Evolutionary conservation across 2,888 invertebrate genomes (phyloP), one percentile per base, ranked within the genome.

Genomic region (Spatulosminthurus flaviceps): DNA sequence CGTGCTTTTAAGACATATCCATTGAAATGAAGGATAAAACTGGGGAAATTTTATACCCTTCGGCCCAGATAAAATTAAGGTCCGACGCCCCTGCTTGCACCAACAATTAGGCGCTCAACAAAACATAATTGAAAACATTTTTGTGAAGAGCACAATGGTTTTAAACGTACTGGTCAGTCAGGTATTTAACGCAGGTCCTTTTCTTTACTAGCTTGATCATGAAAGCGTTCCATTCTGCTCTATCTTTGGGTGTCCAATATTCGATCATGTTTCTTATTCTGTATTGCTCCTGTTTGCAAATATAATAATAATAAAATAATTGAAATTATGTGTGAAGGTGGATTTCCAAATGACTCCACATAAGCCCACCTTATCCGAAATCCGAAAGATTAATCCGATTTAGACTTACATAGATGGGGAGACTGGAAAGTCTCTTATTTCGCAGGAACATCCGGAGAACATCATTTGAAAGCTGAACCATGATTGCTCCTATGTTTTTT

Each of bases 201-300:
- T 74, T 74, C n/a, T 81, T 82, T 0, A 76, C 80, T 16, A 84
- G 51, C 22, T 71, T 41, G 7, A 83, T 77, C 9, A 83, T 74
- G 72, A 81, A 81, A 34, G 83, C 81, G 5, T 83, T 34, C 84
- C 84, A 84, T 51, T 51, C 51, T 51, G 51, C 51, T 51, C 51
- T 13, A 16, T 51, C 51, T n/a, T 51, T 51, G 0, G 83, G 83
- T 7, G 81, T 82, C 26, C 66, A 61, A 67, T 84, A 82, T 28
- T 61, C 64, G 1, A 64, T 22, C 24, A 64, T 11, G 7, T 24
- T 24, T 22, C 16, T 64, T 5, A 64, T 22, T 64, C 64, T 13
- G 26, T 64, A 24, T 64, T 64, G 64, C 16, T 64, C 24, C 26
- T 64, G 24, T 5, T 22, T 2, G 26, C n/a, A n/a, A n/a, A n/a